Evolutionary conservation across 2,888 invertebrate genomes (phyloP).

Genomic region (Apodemia duryi): DNA sequence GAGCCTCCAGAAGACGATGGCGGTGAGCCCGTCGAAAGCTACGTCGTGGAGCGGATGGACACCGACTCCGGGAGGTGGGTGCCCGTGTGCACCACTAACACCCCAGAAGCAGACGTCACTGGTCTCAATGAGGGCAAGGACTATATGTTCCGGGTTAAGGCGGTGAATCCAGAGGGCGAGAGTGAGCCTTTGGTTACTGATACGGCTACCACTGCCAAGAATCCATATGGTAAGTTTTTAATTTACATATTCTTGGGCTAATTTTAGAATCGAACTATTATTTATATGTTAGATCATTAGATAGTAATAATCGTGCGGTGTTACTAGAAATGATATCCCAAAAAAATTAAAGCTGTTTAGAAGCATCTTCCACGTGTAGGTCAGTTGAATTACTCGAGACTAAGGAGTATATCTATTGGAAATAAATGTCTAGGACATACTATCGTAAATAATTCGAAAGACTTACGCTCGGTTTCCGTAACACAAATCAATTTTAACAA

Average conservation of each 20-base stretch:
- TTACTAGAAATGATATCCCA: too few species aligned
- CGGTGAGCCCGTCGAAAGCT: slow-evolving; percentile 95
- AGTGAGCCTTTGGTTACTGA: slow-evolving; percentile 98
- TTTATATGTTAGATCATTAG: background rate
- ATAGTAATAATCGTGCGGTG: too few species aligned
- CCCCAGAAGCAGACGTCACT: slow-evolving; percentile 90
- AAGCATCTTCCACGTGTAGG: too few species aligned
- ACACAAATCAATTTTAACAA: too few species aligned
- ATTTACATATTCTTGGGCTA: too few species aligned
- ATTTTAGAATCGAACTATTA: too few species aligned
- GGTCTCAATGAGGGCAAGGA: slow-evolving; percentile 98
- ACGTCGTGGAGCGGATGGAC: slow-evolving; percentile 98
- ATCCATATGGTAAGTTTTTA: slow-evolving; percentile 89
- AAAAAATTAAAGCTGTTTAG: too few species aligned
- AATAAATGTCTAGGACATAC: too few species aligned
- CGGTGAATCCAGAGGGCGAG: slow-evolving; percentile 97
- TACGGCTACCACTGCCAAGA: slow-evolving; percentile 95
- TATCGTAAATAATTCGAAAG: too few species aligned
- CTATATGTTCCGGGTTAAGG: slow-evolving; percentile 98
- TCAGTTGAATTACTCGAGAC: too few species aligned
- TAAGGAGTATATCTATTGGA: too few species aligned
- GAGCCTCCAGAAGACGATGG: slow-evolving; percentile 98
- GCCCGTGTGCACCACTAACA: slow-evolving; percentile 86
- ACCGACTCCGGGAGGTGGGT: slow-evolving; percentile 95
- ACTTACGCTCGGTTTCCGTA: too few species aligned